Evolutionary conservation across 2,888 invertebrate species (phyloP).

Genomic region (Gastrophysa polygoni): DNA sequence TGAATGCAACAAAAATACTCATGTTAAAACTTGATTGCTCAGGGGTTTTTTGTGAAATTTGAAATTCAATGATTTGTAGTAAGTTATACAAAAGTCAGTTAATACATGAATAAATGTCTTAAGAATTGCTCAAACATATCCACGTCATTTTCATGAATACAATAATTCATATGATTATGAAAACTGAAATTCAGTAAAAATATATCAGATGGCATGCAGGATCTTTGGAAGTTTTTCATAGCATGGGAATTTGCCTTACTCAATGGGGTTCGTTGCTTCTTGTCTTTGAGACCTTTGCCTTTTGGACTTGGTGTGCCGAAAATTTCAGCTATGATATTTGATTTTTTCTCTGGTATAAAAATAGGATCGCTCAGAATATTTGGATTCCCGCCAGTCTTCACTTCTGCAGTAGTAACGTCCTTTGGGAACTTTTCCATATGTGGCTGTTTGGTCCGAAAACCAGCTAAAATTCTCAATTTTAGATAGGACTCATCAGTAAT

Average conservation of each 20-base stretch:
- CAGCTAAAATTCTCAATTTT: constrained; percentile 57
- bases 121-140: too few species aligned
- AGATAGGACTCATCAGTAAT: background rate
- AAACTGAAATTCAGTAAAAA: too few species aligned
- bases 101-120: too few species aligned
- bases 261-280: constrained; percentile 22
- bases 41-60: too few species aligned
- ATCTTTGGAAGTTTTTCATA: too few species aligned
- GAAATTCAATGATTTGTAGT: too few species aligned
- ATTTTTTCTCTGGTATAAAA: constrained; percentile 61
- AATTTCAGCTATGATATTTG: constrained; percentile 60
- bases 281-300: constrained; percentile 23
- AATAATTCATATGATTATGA: too few species aligned
- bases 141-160: too few species aligned
- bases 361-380: constrained; percentile 70
- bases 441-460: constrained; percentile 64
- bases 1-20: too few species aligned
- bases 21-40: too few species aligned
- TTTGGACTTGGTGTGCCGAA: constrained; percentile 60
- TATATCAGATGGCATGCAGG: too few species aligned
- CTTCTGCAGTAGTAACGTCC: constrained; percentile 77
- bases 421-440: constrained; percentile 81
- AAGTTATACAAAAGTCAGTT: too few species aligned
- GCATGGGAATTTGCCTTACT: constrained; percentile 28
- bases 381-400: constrained; percentile 71